phyloP scores from a whole-genome alignment of 2,888 invertebrate species.

The Crematogaster levior region DNA sequence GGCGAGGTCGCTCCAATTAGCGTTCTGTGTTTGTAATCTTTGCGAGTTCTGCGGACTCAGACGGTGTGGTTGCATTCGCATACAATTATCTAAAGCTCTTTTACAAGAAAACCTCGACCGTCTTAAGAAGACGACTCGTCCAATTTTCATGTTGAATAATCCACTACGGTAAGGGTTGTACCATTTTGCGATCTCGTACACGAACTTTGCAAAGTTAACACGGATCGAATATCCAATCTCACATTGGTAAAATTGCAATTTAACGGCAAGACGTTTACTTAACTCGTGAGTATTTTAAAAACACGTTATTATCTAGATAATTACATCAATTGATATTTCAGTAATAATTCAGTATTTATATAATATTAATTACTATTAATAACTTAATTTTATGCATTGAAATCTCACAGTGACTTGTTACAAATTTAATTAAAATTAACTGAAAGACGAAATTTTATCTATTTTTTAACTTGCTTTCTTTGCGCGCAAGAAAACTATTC shows the following conservation, averaged over 20 bases:
- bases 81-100: conserved; percentile 58
- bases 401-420: not conserved
- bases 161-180: not conserved
- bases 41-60: conserved; percentile 47
- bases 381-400: not conserved
- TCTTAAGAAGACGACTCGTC: conserved; percentile 35
- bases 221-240: conserved; percentile 8
- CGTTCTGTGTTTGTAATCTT: conserved; percentile 67
- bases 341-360: not conserved
- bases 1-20: conserved; percentile 65
- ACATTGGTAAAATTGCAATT: conserved; percentile 11
- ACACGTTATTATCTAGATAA: not conserved
- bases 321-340: not conserved
- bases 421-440: not conserved
- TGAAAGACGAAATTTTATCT: not conserved
- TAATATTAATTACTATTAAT: not conserved
- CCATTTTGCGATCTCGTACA: not conserved
- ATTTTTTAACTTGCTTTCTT: not conserved
- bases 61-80: conserved; percentile 45
- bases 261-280: not conserved
- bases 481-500: too few species aligned
- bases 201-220: conserved; percentile 27
- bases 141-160: conserved; percentile 31
- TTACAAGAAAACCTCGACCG: conserved; percentile 16
- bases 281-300: not conserved